These are phyloP conservation scores for Porites lutea DNA, from an alignment of 64 coral and sea anemone species.

Conservation along the genomic window DNA sequence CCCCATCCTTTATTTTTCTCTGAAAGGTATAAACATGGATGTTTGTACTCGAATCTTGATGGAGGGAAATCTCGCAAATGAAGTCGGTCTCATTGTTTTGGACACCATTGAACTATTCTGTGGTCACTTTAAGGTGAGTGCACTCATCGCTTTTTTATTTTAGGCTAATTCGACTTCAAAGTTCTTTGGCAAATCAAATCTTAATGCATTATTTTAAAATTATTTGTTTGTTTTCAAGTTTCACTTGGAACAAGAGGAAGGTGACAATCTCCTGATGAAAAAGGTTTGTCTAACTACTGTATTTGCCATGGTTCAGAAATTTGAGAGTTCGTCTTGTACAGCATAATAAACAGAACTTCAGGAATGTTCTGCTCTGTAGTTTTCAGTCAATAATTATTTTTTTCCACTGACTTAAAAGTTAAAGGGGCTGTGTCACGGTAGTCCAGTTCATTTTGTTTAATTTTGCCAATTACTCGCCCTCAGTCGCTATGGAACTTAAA, in stretches of 20 bases:
- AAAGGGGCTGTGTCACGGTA: too few species aligned
- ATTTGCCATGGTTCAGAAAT: too few species aligned
- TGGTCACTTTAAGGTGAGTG: conserved; percentile 92
- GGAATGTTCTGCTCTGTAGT: too few species aligned
- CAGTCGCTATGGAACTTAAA: too few species aligned
- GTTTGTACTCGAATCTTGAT: conserved; percentile 77
- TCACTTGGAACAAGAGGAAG: conserved; percentile 97
- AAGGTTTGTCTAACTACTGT: conserved; percentile 58
- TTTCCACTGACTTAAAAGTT: too few species aligned
- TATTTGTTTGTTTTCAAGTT: conserved; percentile 64
- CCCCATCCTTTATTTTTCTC: not conserved
- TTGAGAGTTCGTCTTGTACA: too few species aligned
- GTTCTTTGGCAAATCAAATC: not conserved
- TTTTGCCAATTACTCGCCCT: too few species aligned
- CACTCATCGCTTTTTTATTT: not conserved
- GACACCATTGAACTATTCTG: conserved; percentile 96
- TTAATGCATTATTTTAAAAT: not conserved
- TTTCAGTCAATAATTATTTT: too few species aligned
- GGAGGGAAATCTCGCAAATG: conserved; percentile 94
- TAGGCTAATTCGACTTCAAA: not conserved
- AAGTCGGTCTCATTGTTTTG: conserved; percentile 88
- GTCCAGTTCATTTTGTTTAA: too few species aligned
- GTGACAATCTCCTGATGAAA: conserved; percentile 96
- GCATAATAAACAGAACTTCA: too few species aligned
- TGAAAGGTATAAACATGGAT: conserved; percentile 69